A percentile compares a stretch with the other conserved stretches of the same genome.
These are phyloP conservation scores for Ellobium chinense DNA, from an alignment of 2,888 invertebrate species.

Conservation along the genomic window DNA sequence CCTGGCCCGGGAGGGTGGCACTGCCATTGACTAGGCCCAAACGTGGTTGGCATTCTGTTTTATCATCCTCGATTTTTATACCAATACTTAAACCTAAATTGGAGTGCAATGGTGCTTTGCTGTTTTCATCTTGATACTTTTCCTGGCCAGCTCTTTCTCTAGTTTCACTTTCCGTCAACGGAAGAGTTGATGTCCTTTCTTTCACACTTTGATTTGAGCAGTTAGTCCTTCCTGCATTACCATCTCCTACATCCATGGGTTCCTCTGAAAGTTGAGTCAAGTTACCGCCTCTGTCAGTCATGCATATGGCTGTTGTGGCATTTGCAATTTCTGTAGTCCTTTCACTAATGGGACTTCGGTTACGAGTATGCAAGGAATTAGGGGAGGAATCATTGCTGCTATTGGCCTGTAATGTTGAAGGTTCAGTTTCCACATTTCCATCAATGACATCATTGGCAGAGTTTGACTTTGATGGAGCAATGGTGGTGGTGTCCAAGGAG, in stretches of 20 bases:
- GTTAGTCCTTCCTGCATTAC: conserved; percentile 23
- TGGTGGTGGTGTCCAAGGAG: background rate
- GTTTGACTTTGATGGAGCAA: background rate
- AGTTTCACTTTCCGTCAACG: background rate
- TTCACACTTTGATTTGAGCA: background rate
- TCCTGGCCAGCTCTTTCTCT: background rate
- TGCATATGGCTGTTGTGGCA: background rate
- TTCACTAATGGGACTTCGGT: background rate
- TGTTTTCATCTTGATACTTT: conserved; percentile 18
- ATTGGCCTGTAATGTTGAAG: background rate
- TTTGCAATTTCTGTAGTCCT: conserved; percentile 30
- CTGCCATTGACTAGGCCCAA: conserved; percentile 32
- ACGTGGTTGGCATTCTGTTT: conserved; percentile 18
- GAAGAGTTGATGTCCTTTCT: conserved; percentile 18
- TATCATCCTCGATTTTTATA: conserved; percentile 25
- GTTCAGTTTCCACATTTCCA: background rate
- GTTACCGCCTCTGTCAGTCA: background rate
- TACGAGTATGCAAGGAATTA: conserved; percentile 14
- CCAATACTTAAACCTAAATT: conserved; percentile 24
- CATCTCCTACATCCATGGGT: background rate
- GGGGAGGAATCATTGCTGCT: conserved; percentile 7
- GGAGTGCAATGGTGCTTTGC: conserved; percentile 22
- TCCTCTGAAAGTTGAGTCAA: background rate
- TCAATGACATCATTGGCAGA: background rate
- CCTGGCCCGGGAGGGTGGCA: conserved; percentile 1